Evolutionary conservation across 2,888 invertebrate genomes (phyloP), one percentile per base, ranked within the genome.

Genomic region (Xestia sexstrigata): DNA sequence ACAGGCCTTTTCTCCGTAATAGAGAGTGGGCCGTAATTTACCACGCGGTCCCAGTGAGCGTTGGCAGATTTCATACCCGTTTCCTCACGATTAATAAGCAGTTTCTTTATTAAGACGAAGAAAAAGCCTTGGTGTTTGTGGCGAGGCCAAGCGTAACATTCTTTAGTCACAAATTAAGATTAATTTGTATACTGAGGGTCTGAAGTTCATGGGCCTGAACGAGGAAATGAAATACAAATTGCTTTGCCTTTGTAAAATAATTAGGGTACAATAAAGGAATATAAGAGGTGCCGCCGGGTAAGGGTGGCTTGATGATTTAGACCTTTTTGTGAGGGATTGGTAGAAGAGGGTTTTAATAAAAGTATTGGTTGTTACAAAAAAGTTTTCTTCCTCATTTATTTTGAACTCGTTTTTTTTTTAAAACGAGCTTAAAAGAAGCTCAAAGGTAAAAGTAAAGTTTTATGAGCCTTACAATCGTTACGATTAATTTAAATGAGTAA

Each of bases 181-280:
- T 74, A 83, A 87, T 87, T 87, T 75, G 67, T 81, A 75, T 62
- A 75, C 79, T 75, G 63, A 76, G 71, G 68, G 49, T 70, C 74
- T 67, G 17, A 70, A 78, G 74, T 87, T 81, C 77, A 86, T 87
- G 85, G 30, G 60, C 73, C 73, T 73, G 78, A 85, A 82, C 78
- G 78, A 52, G 72, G 79, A 85, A 86, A 85, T 81, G 70, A 87
- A 87, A 76, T 76, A 83, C 78, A 85, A 87, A 87, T 79, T 79
- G 77, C 74, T 62, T 71, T 78, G 79, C 63, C 67, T 47, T 81
- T 70, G 79, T 83, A 62, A 85, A 85, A 85, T 79, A 85, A 85
- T 87, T 87, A 85, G 62, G 70, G 74, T 65, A 78, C 67, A 76
- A 76, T 76, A 84, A 66, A 74, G 45, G 35, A 70, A 80, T 74